A percentile compares a stretch with the other conserved stretches of the same genome.
Conservation (phyloP, 2,113 vertebrate genomes). For the Hyaena hyaena region DNA sequence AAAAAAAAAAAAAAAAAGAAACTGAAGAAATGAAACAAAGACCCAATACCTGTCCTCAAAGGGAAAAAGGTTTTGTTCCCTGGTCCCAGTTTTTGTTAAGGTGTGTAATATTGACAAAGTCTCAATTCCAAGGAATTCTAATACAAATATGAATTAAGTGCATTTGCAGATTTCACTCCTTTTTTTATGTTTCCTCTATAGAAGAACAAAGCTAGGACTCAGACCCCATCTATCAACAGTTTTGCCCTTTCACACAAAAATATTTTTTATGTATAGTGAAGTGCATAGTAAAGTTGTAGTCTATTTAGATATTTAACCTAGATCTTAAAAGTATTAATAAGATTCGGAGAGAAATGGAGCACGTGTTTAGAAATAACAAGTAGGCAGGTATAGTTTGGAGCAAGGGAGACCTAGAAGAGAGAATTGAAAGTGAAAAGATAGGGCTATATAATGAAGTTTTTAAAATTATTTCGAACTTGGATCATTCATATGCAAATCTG, state of each 20-base stretch:
- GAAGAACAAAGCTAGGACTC: background rate
- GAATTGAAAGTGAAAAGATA: background rate
- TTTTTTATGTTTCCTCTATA: slow-evolving; percentile 2
- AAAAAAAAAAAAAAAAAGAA: too few relatives aligned
- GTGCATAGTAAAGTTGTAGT: background rate
- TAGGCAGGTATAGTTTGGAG: background rate
- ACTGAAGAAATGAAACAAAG: background rate
- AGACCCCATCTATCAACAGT: background rate
- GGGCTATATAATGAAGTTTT: background rate
- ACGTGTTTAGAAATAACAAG: background rate
- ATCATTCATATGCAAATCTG: background rate
- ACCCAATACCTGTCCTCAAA: background rate
- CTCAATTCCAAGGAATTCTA: background rate
- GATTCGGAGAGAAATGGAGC: background rate
- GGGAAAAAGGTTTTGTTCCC: background rate
- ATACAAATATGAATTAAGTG: background rate
- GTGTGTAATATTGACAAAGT: background rate
- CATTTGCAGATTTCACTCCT: background rate
- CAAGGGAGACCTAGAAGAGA: background rate
- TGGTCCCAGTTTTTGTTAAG: background rate
- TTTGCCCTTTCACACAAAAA: background rate
- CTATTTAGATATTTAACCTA: background rate
- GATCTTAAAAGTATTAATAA: background rate
- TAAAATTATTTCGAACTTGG: background rate
- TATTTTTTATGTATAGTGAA: background rate